Evolutionary conservation across 2,113 vertebrate genomes (phyloP).

Genomic region (Oryzias javanicus): DNA sequence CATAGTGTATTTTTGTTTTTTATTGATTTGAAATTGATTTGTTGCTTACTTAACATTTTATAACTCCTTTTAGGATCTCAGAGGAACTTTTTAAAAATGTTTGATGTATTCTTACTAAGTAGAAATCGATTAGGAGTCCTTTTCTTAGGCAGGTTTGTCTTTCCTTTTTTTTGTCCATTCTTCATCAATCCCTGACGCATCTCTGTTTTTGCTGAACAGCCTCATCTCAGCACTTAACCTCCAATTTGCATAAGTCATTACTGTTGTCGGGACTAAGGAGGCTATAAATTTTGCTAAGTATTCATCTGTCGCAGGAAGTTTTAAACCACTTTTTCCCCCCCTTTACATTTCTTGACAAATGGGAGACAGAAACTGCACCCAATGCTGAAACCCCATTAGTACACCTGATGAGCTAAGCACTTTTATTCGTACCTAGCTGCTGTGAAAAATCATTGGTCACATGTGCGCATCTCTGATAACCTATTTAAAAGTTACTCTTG

Average conservation of each 20-base stretch:
- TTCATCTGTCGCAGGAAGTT: slow-evolving; percentile 64
- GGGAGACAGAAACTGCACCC: slow-evolving; percentile 49
- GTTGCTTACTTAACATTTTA: too few relatives aligned
- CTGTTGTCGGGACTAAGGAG: slow-evolving; percentile 59
- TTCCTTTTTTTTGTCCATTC: slow-evolving; percentile 27
- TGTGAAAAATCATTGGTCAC: slow-evolving; percentile 14
- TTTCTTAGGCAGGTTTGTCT: slow-evolving; percentile 12
- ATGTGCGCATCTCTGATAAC: neutral
- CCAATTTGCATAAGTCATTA: slow-evolving; percentile 78
- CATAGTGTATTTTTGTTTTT: too few relatives aligned
- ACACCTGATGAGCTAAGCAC: slow-evolving; percentile 55
- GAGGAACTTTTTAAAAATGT: too few relatives aligned
- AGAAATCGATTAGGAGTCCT: too few relatives aligned
- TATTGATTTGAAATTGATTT: too few relatives aligned
- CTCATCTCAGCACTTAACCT: slow-evolving; percentile 69
- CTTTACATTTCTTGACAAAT: slow-evolving; percentile 66
- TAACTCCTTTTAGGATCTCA: too few relatives aligned
- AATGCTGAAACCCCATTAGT: slow-evolving; percentile 44
- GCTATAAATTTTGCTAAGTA: slow-evolving; percentile 68
- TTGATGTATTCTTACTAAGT: too few relatives aligned
- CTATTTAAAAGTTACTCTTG: neutral
- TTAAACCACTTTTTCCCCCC: slow-evolving; percentile 60
- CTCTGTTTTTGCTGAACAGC: slow-evolving; percentile 42
- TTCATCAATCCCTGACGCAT: slow-evolving; percentile 31
- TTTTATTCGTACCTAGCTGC: slow-evolving; percentile 30